A percentile compares a stretch with the other conserved stretches of the same genome.
Evolutionary conservation across 2,113 vertebrate genomes (phyloP).

Genomic region (Zootoca vivipara): DNA sequence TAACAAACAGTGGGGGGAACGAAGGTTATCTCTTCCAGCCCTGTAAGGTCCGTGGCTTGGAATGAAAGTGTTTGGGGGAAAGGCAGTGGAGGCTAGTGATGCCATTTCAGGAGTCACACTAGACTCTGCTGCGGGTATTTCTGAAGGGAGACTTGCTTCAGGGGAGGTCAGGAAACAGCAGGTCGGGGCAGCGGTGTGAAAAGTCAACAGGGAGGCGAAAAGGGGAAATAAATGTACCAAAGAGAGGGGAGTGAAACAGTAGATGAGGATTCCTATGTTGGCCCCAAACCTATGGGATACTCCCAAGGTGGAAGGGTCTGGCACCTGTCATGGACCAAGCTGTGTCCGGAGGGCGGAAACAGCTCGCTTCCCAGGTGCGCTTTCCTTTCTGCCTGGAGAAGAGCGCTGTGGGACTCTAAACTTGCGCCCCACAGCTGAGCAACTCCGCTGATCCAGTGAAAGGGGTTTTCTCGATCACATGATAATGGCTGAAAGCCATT

Average conservation of each 20-base stretch:
- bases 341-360: not conserved
- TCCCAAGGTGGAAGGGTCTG: no score
- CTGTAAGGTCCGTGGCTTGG: slow-evolving; percentile 51
- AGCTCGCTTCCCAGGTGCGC: not conserved
- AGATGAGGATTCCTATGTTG: not conserved
- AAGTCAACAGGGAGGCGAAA: slow-evolving; percentile 55
- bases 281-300: not conserved
- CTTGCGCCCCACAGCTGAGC: not conserved
- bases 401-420: not conserved
- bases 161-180: slow-evolving; percentile 41
- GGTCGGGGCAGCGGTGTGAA: slow-evolving; percentile 41
- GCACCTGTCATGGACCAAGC: not conserved
- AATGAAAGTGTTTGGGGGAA: slow-evolving; percentile 59
- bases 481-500: not conserved
- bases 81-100: not conserved
- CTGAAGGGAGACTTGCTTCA: slow-evolving; percentile 31
- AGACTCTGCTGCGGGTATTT: slow-evolving; percentile 37
- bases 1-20: slow-evolving; percentile 10
- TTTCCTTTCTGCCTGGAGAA: not conserved
- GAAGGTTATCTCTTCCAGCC: slow-evolving; percentile 35
- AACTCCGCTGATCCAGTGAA: not conserved
- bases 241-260: not conserved
- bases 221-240: not conserved
- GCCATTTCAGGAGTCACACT: slow-evolving; percentile 45
- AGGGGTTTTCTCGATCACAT: no score